Evolutionary conservation across 2,797 vertebrate species (phyloP), one percentile per base, ranked within the genome.

Genomic region (Dicrostonyx torquatus): DNA sequence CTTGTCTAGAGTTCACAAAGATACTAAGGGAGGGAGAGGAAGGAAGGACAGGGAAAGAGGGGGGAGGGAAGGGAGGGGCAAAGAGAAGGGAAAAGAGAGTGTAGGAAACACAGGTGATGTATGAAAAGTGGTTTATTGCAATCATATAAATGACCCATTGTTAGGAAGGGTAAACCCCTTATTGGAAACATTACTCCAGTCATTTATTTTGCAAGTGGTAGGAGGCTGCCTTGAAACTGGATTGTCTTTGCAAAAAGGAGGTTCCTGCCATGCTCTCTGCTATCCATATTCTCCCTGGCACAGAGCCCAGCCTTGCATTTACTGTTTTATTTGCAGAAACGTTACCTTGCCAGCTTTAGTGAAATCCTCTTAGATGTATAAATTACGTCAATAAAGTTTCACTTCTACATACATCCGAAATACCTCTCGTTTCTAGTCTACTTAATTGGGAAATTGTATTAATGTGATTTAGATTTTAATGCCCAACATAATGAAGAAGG

Each of bases 361-460:
- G 97, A 98, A 98, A 98, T 97, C 98, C 97, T 98, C 98, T 97
- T 97, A 98, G 96, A 98, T 98, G 97, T 98, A 98, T 98, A 98
- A 98, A 98, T 98, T 98, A 98, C 96, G 93, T 97, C 97, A 98
- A 97, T 97, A 97, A 97, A 97, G 96, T 98, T 98, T 98, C 98
- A 97, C 97, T 97, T 97, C 92, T 97, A 96, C 94, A 94, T 96
- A 96, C 95, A 96, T 97, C 97, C 96, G 95, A 95, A 96, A 97
- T 97, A 96, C 96, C 94, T 95, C 95, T 97, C 78, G 87, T 98
- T 97, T 97, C 82, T 66, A 97, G 95, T 95, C 95, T 95, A 96
- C 96, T 97, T 98, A 97, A 97, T 96, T 97, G 97, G 84, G 86
- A 98, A 93, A 93, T 96, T 91, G 91, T 97, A 97, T 96, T 97